Evolutionary conservation across 2,113 vertebrate genomes (phyloP), one percentile per base, ranked within the genome.

Genomic region (Pitta sordida): DNA sequence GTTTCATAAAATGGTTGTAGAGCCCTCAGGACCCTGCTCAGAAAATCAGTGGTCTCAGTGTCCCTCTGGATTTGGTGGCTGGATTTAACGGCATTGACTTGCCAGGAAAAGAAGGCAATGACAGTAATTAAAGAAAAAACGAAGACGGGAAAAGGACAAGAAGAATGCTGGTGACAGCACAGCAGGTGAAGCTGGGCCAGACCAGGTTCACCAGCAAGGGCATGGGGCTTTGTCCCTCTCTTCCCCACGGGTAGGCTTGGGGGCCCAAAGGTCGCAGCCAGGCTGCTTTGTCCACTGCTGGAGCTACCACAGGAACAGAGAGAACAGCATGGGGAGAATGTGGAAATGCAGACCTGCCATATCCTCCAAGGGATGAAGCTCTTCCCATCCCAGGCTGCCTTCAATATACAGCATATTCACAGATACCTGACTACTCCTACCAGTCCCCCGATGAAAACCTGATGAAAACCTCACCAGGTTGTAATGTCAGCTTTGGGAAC

Each of bases 151-250:
- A 70, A 59, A 81, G 29, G 30, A 59, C 18, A 51, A 11, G 29
- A 29, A 63, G 59, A 56, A 48, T 51, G 43, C 56, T 52, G 76
- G 48, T n/a, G 80, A 37, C 6, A 7, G 53, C 0, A 0, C 36
- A 59, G 52, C n/a, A 67, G 20, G 6, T 32, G 27, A 60, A 75
- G 36, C n/a, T 59, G 44, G 36, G 14, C 9, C 5, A 3, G 32
- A 52, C 16, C 13, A 51, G 8, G 62, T 51, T 68, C 53, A n/a
- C 0, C 3, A 1, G n/a, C 55, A 26, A 39, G 32, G 16, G 58
- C 5, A 7, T 3, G 0, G 17, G 17, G 15, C 8, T 44, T 8
- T 29, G 43, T 23, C 52, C 10, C 5, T 55, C 18, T 27, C 36
- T 67, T 44, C 18, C 44, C 27, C 37, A 51, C 11, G 48, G 14